Base-by-base conservation (phyloP, 2,113 vertebrate species). In the Seriola rivoliana region DNA sequence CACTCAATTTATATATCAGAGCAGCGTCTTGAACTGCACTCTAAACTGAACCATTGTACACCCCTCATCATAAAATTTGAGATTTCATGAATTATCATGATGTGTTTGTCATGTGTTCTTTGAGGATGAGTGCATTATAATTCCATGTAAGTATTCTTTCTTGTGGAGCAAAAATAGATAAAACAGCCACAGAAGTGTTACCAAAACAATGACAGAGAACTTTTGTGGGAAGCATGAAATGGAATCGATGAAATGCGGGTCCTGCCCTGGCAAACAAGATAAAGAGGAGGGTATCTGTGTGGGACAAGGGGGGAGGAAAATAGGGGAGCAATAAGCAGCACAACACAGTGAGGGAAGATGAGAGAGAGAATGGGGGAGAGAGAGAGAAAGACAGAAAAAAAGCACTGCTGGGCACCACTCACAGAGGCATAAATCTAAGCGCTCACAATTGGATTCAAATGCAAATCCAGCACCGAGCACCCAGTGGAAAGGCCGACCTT, bases 371-470 rank as follows among this genome's bases (percentile, higher is more conserved):
- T 65, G 55, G 71, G 38, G 64, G 2, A 38, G 58, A 68, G 62
- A 76, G 62, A 73, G 67, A 81, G 80, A 85, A 71, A 85, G 85
- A 73, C 58, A 66, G 64, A 82, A 85, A 89, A 82, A 90, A 89
- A 90, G 78, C 89, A 67, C 93, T 82, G 84, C 87, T 91, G 92
- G 90, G 89, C 92, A 86, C 74, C 88, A 80, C 88, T 92, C 78
- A 89, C 85, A 85, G 78, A 88, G 78, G 86, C 94, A 95, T 93
- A 91, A 94, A 94, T 94, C 91, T 88, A 88, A 71, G 46, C 82
- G n/a, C 87, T 90, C 90, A 93, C 92, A 92, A 92, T 90, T 77
- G 85, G 83, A 95, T 96, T 94, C 93, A 95, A 93, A 96, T 95
- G 95, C 94, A 94, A 95, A 96, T 96, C 75, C 12, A 54, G 55